Conservation (phyloP, 2,888 invertebrate genomes). For the Chaetogeoica ovagalla region DNA sequence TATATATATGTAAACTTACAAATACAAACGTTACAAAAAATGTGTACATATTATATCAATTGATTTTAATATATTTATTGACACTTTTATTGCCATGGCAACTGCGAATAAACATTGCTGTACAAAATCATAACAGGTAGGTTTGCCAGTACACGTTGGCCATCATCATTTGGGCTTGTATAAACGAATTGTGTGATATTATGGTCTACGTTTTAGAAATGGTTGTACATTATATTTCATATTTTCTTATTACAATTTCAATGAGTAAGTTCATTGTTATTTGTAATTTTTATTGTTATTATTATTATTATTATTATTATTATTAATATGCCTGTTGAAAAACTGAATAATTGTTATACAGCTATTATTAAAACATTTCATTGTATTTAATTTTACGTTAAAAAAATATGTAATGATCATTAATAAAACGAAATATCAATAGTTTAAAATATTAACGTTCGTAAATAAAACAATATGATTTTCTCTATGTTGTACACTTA, state of each 20-base stretch:
- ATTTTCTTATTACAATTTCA: neutral
- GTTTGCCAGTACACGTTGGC: constrained; percentile 1
- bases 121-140: constrained; percentile 26
- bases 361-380: no score
- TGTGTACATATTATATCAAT: neutral
- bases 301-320: no score
- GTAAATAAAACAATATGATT: no score
- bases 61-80: constrained; percentile 33
- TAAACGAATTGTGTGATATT: neutral
- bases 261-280: constrained; percentile 23
- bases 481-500: no score
- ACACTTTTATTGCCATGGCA: constrained; percentile 39
- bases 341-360: neutral
- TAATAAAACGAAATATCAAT: no score
- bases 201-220: constrained; percentile 10
- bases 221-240: neutral
- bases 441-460: no score
- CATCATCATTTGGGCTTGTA: neutral
- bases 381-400: no score
- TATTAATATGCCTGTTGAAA: neutral
- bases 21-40: neutral
- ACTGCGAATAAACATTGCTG: constrained; percentile 13
- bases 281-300: no score
- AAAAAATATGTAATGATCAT: no score
- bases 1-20: neutral